Evolutionary conservation across 1,140 invertebrate genomes (phyloP).

Genomic region (Eumeta japonica): DNA sequence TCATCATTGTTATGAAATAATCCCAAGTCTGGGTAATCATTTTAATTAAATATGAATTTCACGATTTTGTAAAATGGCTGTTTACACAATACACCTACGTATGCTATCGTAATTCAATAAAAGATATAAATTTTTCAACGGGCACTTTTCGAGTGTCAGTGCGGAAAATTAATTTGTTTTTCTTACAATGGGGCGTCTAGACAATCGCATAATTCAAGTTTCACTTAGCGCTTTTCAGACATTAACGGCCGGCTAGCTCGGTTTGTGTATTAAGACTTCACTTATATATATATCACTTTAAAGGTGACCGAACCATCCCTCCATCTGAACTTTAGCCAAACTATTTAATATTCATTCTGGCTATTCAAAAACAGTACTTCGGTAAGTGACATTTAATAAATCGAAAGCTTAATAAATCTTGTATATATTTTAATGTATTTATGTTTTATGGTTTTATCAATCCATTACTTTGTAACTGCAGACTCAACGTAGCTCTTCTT

Average conservation of each 20-base stretch:
- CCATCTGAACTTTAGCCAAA: neutral
- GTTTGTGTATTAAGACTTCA: slow-evolving; percentile 10
- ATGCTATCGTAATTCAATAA: slow-evolving; percentile 46
- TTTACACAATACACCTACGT: too few relatives aligned
- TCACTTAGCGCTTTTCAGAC: slow-evolving; percentile 44
- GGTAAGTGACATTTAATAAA: neutral
- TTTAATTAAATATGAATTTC: too few relatives aligned
- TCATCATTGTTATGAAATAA: too few relatives aligned
- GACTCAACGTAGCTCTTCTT: too few relatives aligned
- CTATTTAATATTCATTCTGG: too few relatives aligned
- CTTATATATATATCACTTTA: too few relatives aligned
- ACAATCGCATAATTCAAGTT: slow-evolving; percentile 52
- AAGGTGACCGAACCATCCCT: slow-evolving; percentile 1
- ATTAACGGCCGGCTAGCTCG: slow-evolving; percentile 40
- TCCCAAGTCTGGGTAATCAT: too few relatives aligned
- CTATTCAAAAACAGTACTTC: neutral
- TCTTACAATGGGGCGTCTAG: slow-evolving; percentile 53
- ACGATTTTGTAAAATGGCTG: too few relatives aligned
- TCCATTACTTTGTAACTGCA: too few relatives aligned
- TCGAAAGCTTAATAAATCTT: neutral
- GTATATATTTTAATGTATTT: neutral
- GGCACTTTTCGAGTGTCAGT: slow-evolving; percentile 40
- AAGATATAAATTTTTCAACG: slow-evolving; percentile 39
- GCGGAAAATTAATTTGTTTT: slow-evolving; percentile 54
- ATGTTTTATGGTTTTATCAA: too few relatives aligned